Percentiles rank a stretch among this genome's conserved stretches.
These are phyloP conservation scores for Phaenicophaeus curvirostris DNA, from an alignment of 2,797 vertebrate species.

Conservation along the genomic window DNA sequence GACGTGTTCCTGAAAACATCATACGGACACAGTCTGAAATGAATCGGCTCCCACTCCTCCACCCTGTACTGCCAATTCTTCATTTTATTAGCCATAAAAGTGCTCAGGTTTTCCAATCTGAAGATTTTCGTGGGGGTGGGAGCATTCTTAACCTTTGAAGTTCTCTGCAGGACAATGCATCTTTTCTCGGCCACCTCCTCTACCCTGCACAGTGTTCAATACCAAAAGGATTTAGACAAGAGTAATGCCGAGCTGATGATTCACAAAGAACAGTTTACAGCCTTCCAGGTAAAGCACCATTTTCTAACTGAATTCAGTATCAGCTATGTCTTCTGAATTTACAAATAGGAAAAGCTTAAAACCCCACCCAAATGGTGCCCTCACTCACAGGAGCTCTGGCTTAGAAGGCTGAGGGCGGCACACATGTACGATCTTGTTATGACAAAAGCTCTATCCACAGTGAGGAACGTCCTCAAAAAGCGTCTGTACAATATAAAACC, in stretches of 20 bases:
- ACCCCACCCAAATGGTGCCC: neutral
- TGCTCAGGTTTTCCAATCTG: accelerated
- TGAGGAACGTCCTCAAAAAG: neutral
- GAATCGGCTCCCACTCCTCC: neutral
- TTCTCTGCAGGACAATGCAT: accelerated
- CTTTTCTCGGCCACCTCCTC: neutral
- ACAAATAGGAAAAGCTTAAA: neutral
- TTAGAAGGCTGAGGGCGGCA: neutral
- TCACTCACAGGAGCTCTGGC: neutral
- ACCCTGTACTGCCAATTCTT: accelerated
- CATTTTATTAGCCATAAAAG: neutral
- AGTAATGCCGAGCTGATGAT: neutral
- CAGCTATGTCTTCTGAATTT: neutral
- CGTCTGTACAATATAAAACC: neutral
- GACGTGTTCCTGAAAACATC: accelerated
- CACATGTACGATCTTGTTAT: accelerated
- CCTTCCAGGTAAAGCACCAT: neutral
- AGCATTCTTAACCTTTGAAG: neutral
- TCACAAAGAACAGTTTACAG: neutral
- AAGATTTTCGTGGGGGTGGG: neutral
- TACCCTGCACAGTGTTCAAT: neutral
- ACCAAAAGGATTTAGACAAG: neutral
- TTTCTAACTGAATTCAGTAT: neutral
- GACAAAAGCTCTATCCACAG: neutral
- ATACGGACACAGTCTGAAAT: accelerated